These are phyloP conservation scores for Mellivora capensis DNA, from an alignment of 2,113 vertebrate genomes.

Conservation along the genomic window DNA sequence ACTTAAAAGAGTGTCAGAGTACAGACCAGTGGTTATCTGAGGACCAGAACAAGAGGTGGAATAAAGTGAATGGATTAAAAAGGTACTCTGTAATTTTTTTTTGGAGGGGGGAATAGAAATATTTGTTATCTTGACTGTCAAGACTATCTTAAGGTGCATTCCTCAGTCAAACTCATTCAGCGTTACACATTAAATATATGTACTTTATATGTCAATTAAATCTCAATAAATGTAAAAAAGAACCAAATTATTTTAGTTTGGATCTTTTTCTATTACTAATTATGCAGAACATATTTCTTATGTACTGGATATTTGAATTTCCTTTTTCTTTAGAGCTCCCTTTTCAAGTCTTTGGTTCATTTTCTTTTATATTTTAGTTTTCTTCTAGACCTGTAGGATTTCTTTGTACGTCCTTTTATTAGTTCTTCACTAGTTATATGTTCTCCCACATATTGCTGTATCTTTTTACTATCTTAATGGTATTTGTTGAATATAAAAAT, in stretches of 20 bases:
- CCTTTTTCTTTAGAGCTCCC: background rate
- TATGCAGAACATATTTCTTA: background rate
- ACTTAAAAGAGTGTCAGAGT: background rate
- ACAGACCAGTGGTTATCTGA: background rate
- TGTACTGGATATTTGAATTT: background rate
- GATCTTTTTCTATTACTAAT: background rate
- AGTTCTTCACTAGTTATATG: background rate
- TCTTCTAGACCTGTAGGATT: background rate
- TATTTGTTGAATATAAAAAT: background rate
- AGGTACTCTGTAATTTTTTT: background rate
- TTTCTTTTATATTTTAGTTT: background rate
- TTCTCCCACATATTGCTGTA: background rate
- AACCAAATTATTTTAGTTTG: background rate
- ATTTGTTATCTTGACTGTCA: background rate
- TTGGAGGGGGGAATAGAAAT: background rate
- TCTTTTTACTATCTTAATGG: background rate
- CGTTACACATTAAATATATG: background rate
- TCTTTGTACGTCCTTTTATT: background rate
- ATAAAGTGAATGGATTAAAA: background rate
- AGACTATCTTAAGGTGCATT: background rate
- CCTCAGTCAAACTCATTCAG: background rate
- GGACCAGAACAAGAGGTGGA: background rate
- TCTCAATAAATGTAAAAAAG: background rate
- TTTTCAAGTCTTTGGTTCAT: background rate
- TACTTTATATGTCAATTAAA: background rate